Evolutionary conservation across 2,113 vertebrate genomes (phyloP).

Genomic region (Myrmecobius fasciatus): DNA sequence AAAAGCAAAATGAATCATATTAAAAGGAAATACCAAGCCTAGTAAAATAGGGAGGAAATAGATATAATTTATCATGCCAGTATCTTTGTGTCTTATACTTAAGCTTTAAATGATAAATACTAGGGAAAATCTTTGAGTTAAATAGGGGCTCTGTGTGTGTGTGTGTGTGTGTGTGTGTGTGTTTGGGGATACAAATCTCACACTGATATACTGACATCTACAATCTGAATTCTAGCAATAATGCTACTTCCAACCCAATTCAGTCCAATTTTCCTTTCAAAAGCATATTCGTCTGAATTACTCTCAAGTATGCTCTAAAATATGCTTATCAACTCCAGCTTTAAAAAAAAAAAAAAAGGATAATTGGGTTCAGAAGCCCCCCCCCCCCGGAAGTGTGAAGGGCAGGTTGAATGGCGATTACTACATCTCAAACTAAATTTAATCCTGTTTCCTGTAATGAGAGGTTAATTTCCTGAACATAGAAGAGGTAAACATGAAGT

Average conservation of each 20-base stretch:
- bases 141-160: not conserved
- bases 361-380: constrained; percentile 23
- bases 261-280: constrained; percentile 37
- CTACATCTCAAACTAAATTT: constrained; percentile 5
- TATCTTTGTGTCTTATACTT: constrained; percentile 25
- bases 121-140: constrained; percentile 24
- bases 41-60: not conserved
- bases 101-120: constrained; percentile 40
- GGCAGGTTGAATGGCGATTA: constrained; percentile 37
- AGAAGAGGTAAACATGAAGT: constrained; percentile 28
- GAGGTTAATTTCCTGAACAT: constrained; percentile 44
- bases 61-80: constrained; percentile 9
- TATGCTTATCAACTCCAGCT: not conserved
- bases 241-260: constrained; percentile 42
- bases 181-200: not conserved
- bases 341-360: constrained; percentile 47
- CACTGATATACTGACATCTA: not conserved
- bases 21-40: constrained; percentile 21
- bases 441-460: constrained; percentile 37
- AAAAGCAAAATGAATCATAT: constrained; percentile 21
- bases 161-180: not conserved
- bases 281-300: constrained; percentile 3
- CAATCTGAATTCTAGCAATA: not conserved
- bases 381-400: constrained; percentile 31
- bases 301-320: constrained; percentile 27